These are phyloP conservation scores for Lacanobia oleracea DNA, from an alignment of 2,888 invertebrate species.

Conservation along the genomic window DNA sequence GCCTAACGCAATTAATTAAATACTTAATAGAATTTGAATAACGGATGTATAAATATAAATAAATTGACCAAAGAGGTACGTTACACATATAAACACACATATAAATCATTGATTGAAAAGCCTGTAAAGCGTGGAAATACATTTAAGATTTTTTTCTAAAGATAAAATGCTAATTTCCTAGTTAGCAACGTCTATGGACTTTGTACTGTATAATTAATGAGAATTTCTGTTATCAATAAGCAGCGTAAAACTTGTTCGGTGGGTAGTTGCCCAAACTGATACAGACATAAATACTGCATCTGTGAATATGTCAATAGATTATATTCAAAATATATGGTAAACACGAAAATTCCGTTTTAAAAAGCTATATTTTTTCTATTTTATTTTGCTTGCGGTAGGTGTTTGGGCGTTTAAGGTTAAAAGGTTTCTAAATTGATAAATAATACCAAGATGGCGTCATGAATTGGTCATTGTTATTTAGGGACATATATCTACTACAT, in stretches of 20 bases:
- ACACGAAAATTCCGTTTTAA: slow-evolving; percentile 35
- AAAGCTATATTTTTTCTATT: slow-evolving; percentile 48
- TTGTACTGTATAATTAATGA: slow-evolving; percentile 49
- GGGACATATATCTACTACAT: background rate
- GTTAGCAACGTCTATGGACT: slow-evolving; percentile 26
- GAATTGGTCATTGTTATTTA: slow-evolving; percentile 13
- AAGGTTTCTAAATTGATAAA: slow-evolving; percentile 17
- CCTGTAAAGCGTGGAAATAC: slow-evolving; percentile 26
- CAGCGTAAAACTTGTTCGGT: slow-evolving; percentile 41
- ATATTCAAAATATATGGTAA: slow-evolving; percentile 19
- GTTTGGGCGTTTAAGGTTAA: slow-evolving; percentile 14
- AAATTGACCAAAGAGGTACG: slow-evolving; percentile 5
- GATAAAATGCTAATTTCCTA: slow-evolving; percentile 46
- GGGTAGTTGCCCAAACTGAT: slow-evolving; percentile 45
- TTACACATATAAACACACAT: slow-evolving; percentile 16
- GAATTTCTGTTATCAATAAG: slow-evolving; percentile 27
- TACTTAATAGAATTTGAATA: slow-evolving; percentile 44
- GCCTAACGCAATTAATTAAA: slow-evolving; percentile 32
- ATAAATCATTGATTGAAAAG: slow-evolving; percentile 41
- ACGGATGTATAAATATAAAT: slow-evolving; percentile 30
- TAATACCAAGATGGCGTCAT: slow-evolving; percentile 3
- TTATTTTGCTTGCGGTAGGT: slow-evolving; percentile 40
- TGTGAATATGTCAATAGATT: slow-evolving; percentile 51
- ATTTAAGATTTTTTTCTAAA: slow-evolving; percentile 21
- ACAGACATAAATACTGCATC: slow-evolving; percentile 62